Evolutionary conservation across 2,113 vertebrate species (phyloP).

Genomic region (Cavia aperea): DNA sequence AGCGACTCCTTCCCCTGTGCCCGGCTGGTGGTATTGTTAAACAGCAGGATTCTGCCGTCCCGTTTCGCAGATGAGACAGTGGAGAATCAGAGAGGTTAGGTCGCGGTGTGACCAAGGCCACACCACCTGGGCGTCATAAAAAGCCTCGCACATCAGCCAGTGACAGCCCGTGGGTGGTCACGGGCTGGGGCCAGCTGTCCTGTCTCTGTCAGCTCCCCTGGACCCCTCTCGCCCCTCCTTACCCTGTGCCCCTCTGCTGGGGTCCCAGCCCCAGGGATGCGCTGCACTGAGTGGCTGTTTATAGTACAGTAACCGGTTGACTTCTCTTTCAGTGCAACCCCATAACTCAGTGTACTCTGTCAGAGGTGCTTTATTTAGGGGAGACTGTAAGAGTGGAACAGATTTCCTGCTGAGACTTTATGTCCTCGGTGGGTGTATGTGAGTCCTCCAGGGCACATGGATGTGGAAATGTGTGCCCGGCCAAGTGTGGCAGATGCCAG

Average conservation of each 20-base stretch:
- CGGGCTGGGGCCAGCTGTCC: background rate
- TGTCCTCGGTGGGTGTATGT: background rate
- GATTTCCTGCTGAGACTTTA: slow-evolving; percentile 55
- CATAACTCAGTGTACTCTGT: background rate
- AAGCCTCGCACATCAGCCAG: fast-evolving
- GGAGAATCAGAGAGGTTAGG: background rate
- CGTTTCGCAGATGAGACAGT: background rate
- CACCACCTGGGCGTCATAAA: fast-evolving
- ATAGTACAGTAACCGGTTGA: background rate
- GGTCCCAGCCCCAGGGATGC: background rate
- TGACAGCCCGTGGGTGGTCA: background rate
- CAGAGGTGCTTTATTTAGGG: slow-evolving; percentile 43
- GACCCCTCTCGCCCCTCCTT: too few species aligned
- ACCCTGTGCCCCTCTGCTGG: background rate
- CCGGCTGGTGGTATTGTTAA: background rate
- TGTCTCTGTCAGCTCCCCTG: background rate
- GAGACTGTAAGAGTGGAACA: slow-evolving; percentile 32
- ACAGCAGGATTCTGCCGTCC: background rate
- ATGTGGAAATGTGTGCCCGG: slow-evolving; percentile 48
- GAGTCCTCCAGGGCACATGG: background rate
- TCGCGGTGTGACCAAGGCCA: background rate
- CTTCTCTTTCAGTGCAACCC: background rate
- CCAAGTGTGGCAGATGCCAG: background rate
- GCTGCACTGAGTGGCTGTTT: background rate
- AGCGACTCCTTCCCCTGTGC: background rate